Base-by-base conservation (phyloP, 2,888 invertebrate species). In the Pyrocoelia pectoralis region DNA sequence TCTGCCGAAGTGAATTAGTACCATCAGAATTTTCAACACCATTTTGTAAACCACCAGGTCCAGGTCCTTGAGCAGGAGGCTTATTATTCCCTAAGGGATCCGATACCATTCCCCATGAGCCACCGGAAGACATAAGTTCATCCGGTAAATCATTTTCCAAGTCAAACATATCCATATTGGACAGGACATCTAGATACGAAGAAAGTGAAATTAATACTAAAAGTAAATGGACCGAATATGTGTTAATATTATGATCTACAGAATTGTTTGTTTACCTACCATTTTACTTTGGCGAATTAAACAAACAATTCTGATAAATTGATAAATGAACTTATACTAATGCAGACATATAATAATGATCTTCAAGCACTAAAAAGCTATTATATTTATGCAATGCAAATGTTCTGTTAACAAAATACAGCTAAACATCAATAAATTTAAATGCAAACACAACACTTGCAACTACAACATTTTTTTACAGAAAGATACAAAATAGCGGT, bases 61-160 rank as follows among this genome's bases (percentile, higher is more conserved):
- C 93, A 6, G 93, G 92, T 19, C 93, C 93, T 75, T 92, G 93
- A 17, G 91, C 92, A 18, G 93, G 91, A 69, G 92, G 92, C 80
- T 92, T 93, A 66, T 88, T 87, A 61, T 87, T 84, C 65, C 78
- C 80, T 69, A 81, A 78, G 65, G 87, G 87, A 77, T 91, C 91
- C 28, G 70, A 68, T 40, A 70, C 59, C 63, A 86, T 80, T 66
- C 89, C 88, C 92, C 93, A 93, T 73, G 89, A 88, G 46, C 79
- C 76, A 71, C 89, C 87, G 61, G 89, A 88, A 56, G 88, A 86
- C 82, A 94, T 91, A 71, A 96, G 85, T 82, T 95, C 95, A 83
- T 95, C 95, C 48, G 95, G 95, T 74, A 96, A 88, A 82, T 94
- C 92, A 83, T 94, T 94, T 83, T 95, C 95, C 82, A 95, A 86